Conservation (phyloP, 2,113 vertebrate genomes). For the Oxygymnocypris stewartii region DNA sequence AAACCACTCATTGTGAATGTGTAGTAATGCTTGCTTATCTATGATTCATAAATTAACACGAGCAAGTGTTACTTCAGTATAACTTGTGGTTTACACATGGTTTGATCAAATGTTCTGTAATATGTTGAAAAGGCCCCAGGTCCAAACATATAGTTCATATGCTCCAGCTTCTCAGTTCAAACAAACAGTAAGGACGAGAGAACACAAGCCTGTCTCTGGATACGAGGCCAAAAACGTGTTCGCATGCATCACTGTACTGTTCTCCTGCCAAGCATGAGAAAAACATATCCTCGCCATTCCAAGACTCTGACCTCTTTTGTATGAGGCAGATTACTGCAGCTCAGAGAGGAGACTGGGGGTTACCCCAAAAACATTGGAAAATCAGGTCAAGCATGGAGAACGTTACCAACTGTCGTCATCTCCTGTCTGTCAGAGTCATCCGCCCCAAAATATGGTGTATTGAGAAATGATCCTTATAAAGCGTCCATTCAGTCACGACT, state of each 20-base stretch:
- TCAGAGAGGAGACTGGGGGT: conserved; percentile 27
- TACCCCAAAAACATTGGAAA: conserved; percentile 45
- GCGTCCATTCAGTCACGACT: background rate
- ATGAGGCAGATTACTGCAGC: conserved; percentile 30
- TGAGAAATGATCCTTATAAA: conserved; percentile 26
- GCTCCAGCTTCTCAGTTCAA: background rate
- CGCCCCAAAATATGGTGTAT: background rate
- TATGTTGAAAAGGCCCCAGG: background rate
- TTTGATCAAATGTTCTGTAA: conserved; percentile 2
- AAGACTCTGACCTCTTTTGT: conserved; percentile 42
- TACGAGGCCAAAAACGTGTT: conserved; percentile 2
- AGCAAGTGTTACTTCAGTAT: background rate
- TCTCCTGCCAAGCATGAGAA: conserved; percentile 36
- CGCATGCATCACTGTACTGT: conserved; percentile 31
- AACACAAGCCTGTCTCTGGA: conserved; percentile 11
- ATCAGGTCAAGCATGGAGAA: conserved; percentile 44
- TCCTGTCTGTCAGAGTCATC: conserved; percentile 23
- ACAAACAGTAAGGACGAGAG: background rate
- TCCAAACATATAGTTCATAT: background rate
- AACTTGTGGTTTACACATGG: background rate
- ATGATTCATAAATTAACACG: background rate
- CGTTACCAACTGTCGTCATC: conserved; percentile 7
- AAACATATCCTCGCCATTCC: conserved; percentile 45
- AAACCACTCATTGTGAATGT: background rate
- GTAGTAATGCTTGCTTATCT: background rate